Conservation (phyloP, 2,888 invertebrate genomes). For the Agrilus biguttatus region DNA sequence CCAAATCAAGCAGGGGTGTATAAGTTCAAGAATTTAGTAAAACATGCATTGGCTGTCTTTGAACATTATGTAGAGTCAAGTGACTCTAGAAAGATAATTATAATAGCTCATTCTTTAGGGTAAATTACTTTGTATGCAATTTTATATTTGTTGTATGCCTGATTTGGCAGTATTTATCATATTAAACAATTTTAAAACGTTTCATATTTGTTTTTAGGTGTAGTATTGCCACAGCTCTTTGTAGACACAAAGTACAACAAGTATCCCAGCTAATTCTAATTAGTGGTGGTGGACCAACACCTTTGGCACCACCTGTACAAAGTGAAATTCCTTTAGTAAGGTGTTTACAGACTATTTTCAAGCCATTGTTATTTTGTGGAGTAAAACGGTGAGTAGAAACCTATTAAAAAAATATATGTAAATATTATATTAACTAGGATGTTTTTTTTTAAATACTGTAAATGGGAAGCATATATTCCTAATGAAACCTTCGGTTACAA, state of each 20-base stretch:
- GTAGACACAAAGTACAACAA: conserved; percentile 38
- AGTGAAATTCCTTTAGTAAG: conserved; percentile 33
- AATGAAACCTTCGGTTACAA: background rate
- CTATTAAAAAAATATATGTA: background rate
- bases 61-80: conserved; percentile 41
- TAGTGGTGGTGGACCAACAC: conserved; percentile 53
- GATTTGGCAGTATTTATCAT: no score
- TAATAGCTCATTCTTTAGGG: conserved; percentile 58
- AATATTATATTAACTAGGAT: conserved; percentile 2
- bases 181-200: background rate
- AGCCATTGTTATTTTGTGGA: conserved; percentile 44
- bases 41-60: conserved; percentile 43
- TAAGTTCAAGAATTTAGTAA: conserved; percentile 41
- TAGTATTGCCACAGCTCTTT: conserved; percentile 46
- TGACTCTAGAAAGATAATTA: conserved; percentile 37
- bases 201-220: conserved; percentile 30
- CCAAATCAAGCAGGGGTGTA: conserved; percentile 40
- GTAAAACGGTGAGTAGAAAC: conserved; percentile 31
- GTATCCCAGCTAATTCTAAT: conserved; percentile 48
- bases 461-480: background rate
- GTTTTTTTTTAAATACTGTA: no score
- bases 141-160: no score
- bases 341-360: conserved; percentile 36
- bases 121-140: conserved; percentile 20
- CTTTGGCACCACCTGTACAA: conserved; percentile 43